These are phyloP conservation scores for Acyrthosiphon pisum DNA, from an alignment of 1,140 invertebrate species.

Conservation along the genomic window DNA sequence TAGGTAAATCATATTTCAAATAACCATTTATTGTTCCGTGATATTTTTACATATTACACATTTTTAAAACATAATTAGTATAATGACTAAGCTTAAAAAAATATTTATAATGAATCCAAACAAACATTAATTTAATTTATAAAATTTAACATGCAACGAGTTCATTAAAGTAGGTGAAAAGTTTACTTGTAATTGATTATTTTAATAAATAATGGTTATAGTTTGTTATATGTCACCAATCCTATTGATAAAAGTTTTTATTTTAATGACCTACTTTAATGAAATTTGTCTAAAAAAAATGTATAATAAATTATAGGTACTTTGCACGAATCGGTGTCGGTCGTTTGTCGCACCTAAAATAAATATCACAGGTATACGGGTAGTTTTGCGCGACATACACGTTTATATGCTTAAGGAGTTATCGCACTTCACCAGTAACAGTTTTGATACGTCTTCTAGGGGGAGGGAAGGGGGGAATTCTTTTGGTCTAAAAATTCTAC, in stretches of 20 bases:
- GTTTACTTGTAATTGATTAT: slow-evolving; percentile 30
- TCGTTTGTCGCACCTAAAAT: neutral
- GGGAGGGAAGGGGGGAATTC: too few relatives aligned
- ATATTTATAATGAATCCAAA: neutral
- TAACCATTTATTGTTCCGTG: neutral
- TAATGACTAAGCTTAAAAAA: neutral
- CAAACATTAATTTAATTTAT: neutral
- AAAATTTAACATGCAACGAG: neutral
- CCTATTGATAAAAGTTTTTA: neutral
- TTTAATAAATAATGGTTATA: neutral
- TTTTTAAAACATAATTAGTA: neutral
- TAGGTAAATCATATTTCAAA: slow-evolving; percentile 9
- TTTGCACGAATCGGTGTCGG: neutral
- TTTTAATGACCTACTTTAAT: slow-evolving; percentile 7
- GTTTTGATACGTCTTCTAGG: too few relatives aligned
- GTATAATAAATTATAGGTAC: slow-evolving; percentile 10
- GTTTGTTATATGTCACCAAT: neutral
- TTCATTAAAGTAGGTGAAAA: slow-evolving; percentile 39
- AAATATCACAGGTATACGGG: neutral
- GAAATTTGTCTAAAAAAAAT: neutral
- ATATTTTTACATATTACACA: neutral
- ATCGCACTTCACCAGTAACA: neutral
- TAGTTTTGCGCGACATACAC: neutral
- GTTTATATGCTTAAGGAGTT: neutral
- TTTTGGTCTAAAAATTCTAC: too few relatives aligned